phyloP scores from a whole-genome alignment of 1,140 invertebrate genomes.

The Ylistrum balloti region DNA sequence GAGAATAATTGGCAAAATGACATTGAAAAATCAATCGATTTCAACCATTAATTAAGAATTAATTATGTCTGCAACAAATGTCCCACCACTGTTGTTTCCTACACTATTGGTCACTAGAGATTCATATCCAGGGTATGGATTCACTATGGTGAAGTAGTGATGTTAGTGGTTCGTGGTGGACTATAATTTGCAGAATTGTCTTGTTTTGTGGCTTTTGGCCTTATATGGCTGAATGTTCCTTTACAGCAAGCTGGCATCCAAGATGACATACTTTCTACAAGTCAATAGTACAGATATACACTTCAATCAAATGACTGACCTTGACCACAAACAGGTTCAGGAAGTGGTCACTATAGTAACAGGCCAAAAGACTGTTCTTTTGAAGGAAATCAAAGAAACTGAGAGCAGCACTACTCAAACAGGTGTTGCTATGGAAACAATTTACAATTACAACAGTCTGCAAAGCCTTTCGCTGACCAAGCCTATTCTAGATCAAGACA shows the following conservation, averaged over 20 bases:
- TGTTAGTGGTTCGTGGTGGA: no score
- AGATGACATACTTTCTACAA: constrained; percentile 54
- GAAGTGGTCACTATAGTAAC: constrained; percentile 33
- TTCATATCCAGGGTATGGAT: no score
- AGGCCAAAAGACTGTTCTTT: background rate
- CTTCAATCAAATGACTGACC: constrained; percentile 47
- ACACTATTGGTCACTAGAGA: no score
- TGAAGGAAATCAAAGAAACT: background rate
- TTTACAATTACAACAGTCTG: constrained; percentile 48
- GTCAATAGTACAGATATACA: constrained; percentile 41
- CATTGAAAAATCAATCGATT: no score
- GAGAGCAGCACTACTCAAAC: background rate
- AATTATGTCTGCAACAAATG: no score
- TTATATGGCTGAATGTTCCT: background rate
- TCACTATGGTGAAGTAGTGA: no score
- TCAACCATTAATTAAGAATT: no score
- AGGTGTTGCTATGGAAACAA: background rate
- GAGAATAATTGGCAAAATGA: no score
- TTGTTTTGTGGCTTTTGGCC: no score
- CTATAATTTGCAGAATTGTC: no score
- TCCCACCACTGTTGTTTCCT: no score
- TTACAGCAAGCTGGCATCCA: constrained; percentile 40
- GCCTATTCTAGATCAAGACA: constrained; percentile 49
- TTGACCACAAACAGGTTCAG: background rate
- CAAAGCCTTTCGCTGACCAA: constrained; percentile 43